These are phyloP conservation scores for Parus major DNA, from an alignment of 2,113 vertebrate species.

Conservation along the genomic window DNA sequence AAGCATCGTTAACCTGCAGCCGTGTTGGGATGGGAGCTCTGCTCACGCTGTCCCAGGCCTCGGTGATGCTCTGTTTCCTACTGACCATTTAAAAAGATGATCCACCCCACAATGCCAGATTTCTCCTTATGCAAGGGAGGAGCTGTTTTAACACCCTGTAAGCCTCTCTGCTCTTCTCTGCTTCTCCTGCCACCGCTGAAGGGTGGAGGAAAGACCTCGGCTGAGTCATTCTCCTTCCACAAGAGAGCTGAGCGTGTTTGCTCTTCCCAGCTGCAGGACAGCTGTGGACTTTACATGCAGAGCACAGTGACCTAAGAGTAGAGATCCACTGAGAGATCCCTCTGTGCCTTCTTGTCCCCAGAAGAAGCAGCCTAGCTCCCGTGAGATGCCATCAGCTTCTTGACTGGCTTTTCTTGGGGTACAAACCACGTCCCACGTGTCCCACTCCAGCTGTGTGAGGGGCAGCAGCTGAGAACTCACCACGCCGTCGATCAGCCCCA, in stretches of 20 bases:
- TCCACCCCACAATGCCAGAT: background rate
- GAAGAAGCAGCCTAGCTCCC: background rate
- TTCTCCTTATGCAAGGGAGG: background rate
- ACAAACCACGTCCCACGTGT: rapidly evolving
- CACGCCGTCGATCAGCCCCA: constrained; percentile 95
- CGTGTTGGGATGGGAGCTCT: background rate
- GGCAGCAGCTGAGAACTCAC: constrained; percentile 73
- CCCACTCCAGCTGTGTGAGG: background rate
- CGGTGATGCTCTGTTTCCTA: background rate
- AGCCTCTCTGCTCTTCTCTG: background rate
- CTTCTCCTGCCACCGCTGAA: background rate
- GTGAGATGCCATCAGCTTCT: background rate
- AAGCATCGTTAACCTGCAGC: background rate
- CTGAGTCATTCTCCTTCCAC: constrained; percentile 16
- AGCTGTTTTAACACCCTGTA: background rate
- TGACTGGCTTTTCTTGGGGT: background rate
- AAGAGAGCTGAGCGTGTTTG: background rate
- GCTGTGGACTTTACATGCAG: background rate
- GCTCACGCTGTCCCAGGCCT: background rate
- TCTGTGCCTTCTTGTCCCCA: background rate
- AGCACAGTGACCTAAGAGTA: background rate
- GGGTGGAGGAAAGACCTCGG: background rate
- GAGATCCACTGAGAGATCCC: background rate
- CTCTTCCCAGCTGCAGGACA: constrained; percentile 10
- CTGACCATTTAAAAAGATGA: background rate